phyloP scores from a whole-genome alignment of 2,797 vertebrate genomes.

The Florisuga fusca region DNA sequence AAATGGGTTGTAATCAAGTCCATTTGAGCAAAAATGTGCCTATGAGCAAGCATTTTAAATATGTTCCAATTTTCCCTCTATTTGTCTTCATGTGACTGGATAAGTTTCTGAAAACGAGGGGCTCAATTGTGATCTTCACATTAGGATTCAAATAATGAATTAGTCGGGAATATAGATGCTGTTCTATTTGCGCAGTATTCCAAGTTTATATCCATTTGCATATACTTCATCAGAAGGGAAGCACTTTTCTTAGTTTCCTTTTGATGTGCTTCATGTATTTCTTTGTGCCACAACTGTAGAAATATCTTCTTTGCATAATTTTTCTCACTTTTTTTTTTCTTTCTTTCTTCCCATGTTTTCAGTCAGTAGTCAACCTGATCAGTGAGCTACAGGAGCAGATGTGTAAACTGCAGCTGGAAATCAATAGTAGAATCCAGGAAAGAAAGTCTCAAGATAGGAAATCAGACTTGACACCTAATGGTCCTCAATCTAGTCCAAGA shows the following conservation, averaged over 20 bases:
- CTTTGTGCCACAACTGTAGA: neutral
- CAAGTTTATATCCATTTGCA: neutral
- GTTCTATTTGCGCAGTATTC: neutral
- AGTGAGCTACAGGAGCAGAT: constrained; percentile 98
- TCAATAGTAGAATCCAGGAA: constrained; percentile 94
- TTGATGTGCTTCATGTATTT: neutral
- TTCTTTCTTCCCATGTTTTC: constrained; percentile 71
- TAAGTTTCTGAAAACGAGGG: neutral
- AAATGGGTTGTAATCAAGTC: neutral
- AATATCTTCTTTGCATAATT: neutral
- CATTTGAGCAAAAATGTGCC: neutral
- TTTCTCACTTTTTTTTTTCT: neutral
- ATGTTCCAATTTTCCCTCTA: neutral
- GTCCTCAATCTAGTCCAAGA: constrained; percentile 46
- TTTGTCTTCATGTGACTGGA: neutral
- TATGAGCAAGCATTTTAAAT: neutral
- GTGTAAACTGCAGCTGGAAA: constrained; percentile 96
- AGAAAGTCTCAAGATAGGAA: constrained; percentile 86
- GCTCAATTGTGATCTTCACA: neutral
- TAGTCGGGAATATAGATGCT: neutral
- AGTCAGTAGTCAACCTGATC: constrained; percentile 98
- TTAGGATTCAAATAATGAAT: neutral
- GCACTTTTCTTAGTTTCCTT: neutral
- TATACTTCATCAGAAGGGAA: neutral
- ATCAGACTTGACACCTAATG: constrained; percentile 73